Evolutionary conservation across 1,140 invertebrate species (phyloP).

Genomic region (Drosophila tsacasi): DNA sequence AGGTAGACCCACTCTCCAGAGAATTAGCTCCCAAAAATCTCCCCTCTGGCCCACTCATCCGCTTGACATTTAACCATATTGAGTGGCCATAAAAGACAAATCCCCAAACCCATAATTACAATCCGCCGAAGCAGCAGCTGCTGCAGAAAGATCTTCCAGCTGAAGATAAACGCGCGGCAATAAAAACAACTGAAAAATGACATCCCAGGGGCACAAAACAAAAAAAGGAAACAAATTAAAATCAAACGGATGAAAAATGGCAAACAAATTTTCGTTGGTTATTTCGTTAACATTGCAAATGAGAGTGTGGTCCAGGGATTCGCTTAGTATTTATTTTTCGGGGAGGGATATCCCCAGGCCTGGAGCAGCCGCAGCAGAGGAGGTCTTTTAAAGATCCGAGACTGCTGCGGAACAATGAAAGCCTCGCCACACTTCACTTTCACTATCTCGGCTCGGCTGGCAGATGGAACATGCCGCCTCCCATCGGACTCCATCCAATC

Average conservation of each 20-base stretch:
- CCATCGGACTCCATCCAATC: conserved; percentile 24
- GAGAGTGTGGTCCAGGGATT: conserved; percentile 41
- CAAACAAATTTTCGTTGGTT: conserved; percentile 57
- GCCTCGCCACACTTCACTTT: conserved; percentile 63
- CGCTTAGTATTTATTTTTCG: conserved; percentile 27
- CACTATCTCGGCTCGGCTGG: conserved; percentile 56
- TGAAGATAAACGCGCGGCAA: conserved; percentile 22
- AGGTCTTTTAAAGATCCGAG: conserved; percentile 52
- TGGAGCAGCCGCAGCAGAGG: conserved; percentile 8
- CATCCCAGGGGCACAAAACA: conserved; percentile 17
- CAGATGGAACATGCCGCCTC: conserved; percentile 53
- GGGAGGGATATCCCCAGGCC: conserved; percentile 49
- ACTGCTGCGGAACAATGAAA: conserved; percentile 49
- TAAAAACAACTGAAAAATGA: conserved; percentile 33
- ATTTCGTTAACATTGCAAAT: conserved; percentile 75
- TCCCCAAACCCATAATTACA: conserved; percentile 35
- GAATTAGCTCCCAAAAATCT: background rate
- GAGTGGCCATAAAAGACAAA: conserved; percentile 43
- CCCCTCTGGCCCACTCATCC: conserved; percentile 8
- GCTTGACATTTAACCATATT: conserved; percentile 44
- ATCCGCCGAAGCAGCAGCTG: conserved; percentile 14
- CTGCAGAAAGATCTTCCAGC: conserved; percentile 25
- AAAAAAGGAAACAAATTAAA: conserved; percentile 38
- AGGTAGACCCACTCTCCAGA: background rate
- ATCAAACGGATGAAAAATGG: conserved; percentile 48